Evolutionary conservation across 2,113 vertebrate genomes (phyloP).

Genomic region (Myodes glareolus): DNA sequence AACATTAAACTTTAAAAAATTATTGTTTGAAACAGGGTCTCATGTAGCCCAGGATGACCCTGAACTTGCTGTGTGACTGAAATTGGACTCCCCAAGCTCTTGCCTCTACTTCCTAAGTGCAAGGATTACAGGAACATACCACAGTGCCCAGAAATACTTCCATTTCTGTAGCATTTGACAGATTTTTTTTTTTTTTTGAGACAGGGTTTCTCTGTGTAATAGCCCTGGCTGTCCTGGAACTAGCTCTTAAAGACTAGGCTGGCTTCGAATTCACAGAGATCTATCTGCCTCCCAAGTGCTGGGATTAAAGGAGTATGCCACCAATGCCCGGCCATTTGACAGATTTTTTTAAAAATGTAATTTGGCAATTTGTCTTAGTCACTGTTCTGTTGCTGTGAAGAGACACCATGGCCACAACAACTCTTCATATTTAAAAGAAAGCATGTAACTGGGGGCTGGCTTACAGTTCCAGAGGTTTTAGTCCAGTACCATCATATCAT

Average conservation of each 20-base stretch:
- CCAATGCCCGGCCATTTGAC: conserved; percentile 52
- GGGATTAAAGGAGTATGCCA: too few relatives aligned
- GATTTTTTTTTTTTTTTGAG: conserved; percentile 12
- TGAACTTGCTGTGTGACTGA: background rate
- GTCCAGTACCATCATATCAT: background rate
- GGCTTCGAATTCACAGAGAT: too few relatives aligned
- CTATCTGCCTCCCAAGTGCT: too few relatives aligned
- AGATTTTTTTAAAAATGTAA: conserved; percentile 78
- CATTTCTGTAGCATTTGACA: conserved; percentile 76
- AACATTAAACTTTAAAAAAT: conserved; percentile 26
- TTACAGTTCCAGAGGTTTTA: background rate
- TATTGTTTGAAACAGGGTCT: conserved; percentile 67
- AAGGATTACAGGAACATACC: background rate
- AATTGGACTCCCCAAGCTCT: background rate
- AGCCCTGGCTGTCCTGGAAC: too few relatives aligned
- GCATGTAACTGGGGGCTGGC: background rate
- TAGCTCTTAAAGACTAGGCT: too few relatives aligned
- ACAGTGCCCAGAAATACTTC: conserved; percentile 37
- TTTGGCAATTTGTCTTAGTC: conserved; percentile 67
- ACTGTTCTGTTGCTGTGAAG: background rate
- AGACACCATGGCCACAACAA: background rate
- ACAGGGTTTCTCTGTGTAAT: too few relatives aligned
- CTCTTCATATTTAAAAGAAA: background rate
- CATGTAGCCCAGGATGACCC: background rate
- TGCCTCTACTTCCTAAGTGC: background rate